These are phyloP conservation scores for Bombus terrestris DNA, from an alignment of 1,140 invertebrate genomes.

Conservation along the genomic window DNA sequence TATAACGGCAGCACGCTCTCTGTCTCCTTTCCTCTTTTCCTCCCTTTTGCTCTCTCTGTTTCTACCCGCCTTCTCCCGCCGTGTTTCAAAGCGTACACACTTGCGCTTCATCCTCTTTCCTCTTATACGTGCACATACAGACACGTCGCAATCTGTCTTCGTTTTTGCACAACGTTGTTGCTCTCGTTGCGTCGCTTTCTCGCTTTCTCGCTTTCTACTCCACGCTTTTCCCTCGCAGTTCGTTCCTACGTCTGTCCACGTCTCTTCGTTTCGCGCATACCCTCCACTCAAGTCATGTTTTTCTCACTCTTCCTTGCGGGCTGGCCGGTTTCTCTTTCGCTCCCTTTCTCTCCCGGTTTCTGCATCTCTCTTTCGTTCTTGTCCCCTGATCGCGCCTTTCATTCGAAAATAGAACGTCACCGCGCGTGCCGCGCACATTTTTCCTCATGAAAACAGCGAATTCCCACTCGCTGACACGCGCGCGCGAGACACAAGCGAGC, in stretches of 20 bases:
- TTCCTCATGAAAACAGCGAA: conserved; percentile 75
- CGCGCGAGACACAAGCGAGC: conserved; percentile 28
- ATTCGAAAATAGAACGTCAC: conserved; percentile 80
- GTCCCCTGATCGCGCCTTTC: conserved; percentile 76
- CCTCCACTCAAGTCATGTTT: conserved; percentile 18
- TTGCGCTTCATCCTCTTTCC: conserved; percentile 20
- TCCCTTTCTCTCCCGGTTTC: conserved; percentile 27
- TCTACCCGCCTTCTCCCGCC: conserved; percentile 37
- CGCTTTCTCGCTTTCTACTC: conserved; percentile 43
- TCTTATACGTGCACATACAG: conserved; percentile 13
- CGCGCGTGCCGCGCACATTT: conserved; percentile 76
- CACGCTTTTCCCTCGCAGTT: conserved; percentile 40
- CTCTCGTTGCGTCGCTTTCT: conserved; percentile 48
- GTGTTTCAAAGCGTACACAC: conserved; percentile 35
- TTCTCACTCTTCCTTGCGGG: conserved; percentile 13
- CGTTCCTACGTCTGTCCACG: conserved; percentile 37
- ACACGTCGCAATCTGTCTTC: conserved; percentile 45
- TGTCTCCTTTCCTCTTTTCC: conserved; percentile 27
- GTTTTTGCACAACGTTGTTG: conserved; percentile 41
- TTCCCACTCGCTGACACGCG: conserved; percentile 69
- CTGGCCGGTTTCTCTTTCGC: conserved; percentile 29
- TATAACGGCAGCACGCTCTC: conserved; percentile 22
- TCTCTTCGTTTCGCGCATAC: conserved; percentile 38
- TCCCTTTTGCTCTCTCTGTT: conserved; percentile 31
- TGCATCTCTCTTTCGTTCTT: conserved; percentile 63